Evolutionary conservation across 2,113 vertebrate genomes (phyloP), one percentile per base, ranked within the genome.

Genomic region (Strix aluco): DNA sequence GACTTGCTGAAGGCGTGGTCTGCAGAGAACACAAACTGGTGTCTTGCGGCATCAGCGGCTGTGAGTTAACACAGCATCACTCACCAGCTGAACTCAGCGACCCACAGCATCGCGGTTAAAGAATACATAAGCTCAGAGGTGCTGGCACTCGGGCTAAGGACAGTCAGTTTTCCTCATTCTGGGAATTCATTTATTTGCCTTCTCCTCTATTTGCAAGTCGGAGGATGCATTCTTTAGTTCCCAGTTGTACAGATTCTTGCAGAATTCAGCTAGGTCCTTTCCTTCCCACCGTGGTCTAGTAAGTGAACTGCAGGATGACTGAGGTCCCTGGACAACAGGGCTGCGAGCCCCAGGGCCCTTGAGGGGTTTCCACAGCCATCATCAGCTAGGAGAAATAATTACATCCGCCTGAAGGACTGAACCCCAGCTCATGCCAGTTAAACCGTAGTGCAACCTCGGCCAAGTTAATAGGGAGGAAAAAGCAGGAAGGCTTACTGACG

Each of bases 291-390:
- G 59, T 19, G 27, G 20, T 10, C 26, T 55, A 47, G 16, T 27
- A 58, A 86, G 22, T 1, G 11, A 83, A 27, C 30, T 36, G 27
- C 51, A 84, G 59, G 59, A 61, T 52, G 22, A 57, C 38, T 13
- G 11, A 30, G 5, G 22, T 47, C 36, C 36, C 47, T 47, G 22
- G n/a, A 67, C 17, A 79, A 42, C 20, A 20, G 0, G 0, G 21
- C 42, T 67, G 29, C 55, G 79, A 73, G 10, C 10, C 32, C 13
- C 29, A 13, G 38, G 32, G n/a, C 49, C 55, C 38, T 5, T n/a
- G 8, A 42, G 47, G 20, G 29, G 19, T 15, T 78, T 61, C 44
- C 55, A 44, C 25, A 82, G 87, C n/a, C 44, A 21, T n/a, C 22
- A 74, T 23, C 23, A 91, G 18, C 0, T 3, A 52, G 22, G 6